phyloP scores from a whole-genome alignment of 2,113 vertebrate species.

The Lota lota region DNA sequence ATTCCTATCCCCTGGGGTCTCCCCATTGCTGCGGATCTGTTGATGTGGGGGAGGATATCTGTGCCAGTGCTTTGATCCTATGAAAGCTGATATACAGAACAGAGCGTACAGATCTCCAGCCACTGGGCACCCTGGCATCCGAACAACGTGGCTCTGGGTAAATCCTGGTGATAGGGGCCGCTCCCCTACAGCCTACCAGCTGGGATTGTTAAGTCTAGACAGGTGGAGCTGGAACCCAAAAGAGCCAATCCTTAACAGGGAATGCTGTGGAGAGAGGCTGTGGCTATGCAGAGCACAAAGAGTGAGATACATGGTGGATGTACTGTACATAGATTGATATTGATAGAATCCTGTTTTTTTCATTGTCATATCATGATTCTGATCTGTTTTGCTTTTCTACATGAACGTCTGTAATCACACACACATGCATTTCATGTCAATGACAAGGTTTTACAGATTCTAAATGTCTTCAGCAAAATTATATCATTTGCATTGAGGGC shows the following conservation, averaged over 20 bases:
- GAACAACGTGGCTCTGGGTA: slow-evolving; percentile 59
- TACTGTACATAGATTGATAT: no score
- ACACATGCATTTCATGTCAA: no score
- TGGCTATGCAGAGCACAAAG: no score
- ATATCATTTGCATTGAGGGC: no score
- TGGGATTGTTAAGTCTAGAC: slow-evolving; percentile 63
- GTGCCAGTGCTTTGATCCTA: slow-evolving; percentile 73
- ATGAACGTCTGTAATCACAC: no score
- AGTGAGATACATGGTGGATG: no score
- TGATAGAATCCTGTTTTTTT: no score
- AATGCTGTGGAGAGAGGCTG: background rate
- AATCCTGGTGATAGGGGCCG: slow-evolving; percentile 54
- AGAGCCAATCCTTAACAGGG: slow-evolving; percentile 19
- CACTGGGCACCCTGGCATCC: slow-evolving; percentile 68
- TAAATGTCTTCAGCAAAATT: no score
- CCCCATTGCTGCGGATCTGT: slow-evolving; percentile 51
- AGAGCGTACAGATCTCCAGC: slow-evolving; percentile 56
- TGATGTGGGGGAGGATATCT: slow-evolving; percentile 71
- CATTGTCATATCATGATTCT: no score
- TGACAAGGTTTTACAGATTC: no score
- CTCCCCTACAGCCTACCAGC: slow-evolving; percentile 53
- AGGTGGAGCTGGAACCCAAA: slow-evolving; percentile 57
- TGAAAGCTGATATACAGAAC: slow-evolving; percentile 74
- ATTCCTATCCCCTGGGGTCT: slow-evolving; percentile 58
- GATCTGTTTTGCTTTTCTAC: no score